phyloP scores from a whole-genome alignment of 2,888 invertebrate species.

The Octodonta nipae region DNA sequence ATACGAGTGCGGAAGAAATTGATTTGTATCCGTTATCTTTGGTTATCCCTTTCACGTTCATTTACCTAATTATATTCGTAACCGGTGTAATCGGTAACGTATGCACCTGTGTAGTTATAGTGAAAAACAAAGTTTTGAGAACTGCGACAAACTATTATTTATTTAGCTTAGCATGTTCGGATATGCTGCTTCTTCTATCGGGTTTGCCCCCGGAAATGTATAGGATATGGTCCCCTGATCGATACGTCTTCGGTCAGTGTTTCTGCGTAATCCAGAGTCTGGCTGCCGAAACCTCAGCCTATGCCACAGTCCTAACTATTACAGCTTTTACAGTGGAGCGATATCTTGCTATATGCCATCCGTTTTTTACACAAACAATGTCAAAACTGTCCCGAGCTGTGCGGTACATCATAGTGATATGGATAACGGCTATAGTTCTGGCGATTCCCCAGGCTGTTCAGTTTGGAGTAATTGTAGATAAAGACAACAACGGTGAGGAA shows the following conservation, averaged over 20 bases:
- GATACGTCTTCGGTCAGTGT: constrained; percentile 62
- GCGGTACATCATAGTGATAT: constrained; percentile 64
- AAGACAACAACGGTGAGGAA: constrained; percentile 11
- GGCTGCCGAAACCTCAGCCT: constrained; percentile 66
- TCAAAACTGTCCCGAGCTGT: constrained; percentile 74
- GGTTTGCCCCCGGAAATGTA: constrained; percentile 77
- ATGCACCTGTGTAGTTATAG: background rate
- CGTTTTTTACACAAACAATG: constrained; percentile 63
- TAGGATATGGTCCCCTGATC: constrained; percentile 62
- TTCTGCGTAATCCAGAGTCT: constrained; percentile 67
- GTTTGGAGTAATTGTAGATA: constrained; percentile 28
- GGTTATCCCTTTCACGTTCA: background rate
- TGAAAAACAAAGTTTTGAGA: background rate
- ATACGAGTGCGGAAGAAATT: no score
- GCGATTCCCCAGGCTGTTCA: constrained; percentile 54
- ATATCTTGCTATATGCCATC: constrained; percentile 48
- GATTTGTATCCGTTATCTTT: background rate
- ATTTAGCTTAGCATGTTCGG: constrained; percentile 64
- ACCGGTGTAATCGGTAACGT: background rate
- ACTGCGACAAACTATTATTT: background rate
- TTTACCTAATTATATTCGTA: background rate
- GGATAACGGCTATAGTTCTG: constrained; percentile 57
- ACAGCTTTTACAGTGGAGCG: constrained; percentile 74
- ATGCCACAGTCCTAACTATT: constrained; percentile 65
- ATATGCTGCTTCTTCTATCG: constrained; percentile 62